Evolutionary conservation across 2,888 invertebrate genomes (phyloP), one percentile per base, ranked within the genome.

Genomic region (Eristalis pertinax): DNA sequence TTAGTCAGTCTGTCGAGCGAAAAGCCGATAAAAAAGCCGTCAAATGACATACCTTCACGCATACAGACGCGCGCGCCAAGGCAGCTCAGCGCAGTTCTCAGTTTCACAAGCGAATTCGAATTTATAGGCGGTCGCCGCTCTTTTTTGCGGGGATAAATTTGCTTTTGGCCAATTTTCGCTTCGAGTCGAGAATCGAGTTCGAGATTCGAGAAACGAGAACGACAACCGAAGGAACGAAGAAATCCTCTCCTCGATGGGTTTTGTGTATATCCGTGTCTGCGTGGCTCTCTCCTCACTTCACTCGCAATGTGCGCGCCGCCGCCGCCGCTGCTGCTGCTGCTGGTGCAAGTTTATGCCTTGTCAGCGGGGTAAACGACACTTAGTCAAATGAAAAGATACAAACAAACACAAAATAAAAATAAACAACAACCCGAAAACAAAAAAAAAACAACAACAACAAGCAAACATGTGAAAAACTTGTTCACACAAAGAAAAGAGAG

Each of bases 281-380:
- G 63, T 22, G 29, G 29, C 15, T 67, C 43, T 77, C 69, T 24
- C 13, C 15, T 22, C 64, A 56, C 22, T 13, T 76, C 69, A 73
- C 38, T 79, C 29, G 60, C 77, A 26, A 43, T 32, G 83, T 76
- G 58, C 64, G 78, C 79, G 78, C 38, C 63, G 68, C 62, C 80
- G 50, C 50, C n/a, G n/a, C 43, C n/a, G 43, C 43, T n/a, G 43
- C 43, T n/a, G 43, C 43, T n/a, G 15, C 43, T 15, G n/a, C n/a
- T 43, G 43, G 60, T 60, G 80, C 79, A 84, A 80, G 56, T 80
- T 84, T 68, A 19, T 74, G 79, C 87, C 68, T 76, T 76, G 84
- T 87, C 87, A 87, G 87, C 79, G 79, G 69, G 87, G 87, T 87
- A 87, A 87, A 87, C 87, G 87, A 87, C 87, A 87, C 87, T 87